A percentile compares a stretch with the other conserved stretches of the same genome.
phyloP scores from a whole-genome alignment of 2,113 vertebrate genomes.

The Desmodus rotundus region DNA sequence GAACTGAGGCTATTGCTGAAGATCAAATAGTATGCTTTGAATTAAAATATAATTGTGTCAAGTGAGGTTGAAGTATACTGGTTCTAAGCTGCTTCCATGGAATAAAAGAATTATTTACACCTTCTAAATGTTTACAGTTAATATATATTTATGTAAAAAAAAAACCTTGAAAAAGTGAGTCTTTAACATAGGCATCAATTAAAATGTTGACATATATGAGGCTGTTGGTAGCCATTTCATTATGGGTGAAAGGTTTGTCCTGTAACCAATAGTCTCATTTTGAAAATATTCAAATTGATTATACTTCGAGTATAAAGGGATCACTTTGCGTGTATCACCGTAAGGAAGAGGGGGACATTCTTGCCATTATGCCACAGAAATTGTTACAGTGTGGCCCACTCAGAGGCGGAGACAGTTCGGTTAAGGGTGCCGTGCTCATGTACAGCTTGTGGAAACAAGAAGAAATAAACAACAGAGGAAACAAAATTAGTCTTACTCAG shows the following conservation, averaged over 20 bases:
- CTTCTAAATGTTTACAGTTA: not conserved
- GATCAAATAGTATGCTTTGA: not conserved
- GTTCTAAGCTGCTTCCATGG: not conserved
- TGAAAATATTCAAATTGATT: not conserved
- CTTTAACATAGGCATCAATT: not conserved
- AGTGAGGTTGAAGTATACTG: not conserved
- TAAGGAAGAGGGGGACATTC: not conserved
- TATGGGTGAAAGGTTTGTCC: not conserved
- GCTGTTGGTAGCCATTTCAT: not conserved
- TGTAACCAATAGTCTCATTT: not conserved
- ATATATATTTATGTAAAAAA: not conserved
- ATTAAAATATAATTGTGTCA: not conserved
- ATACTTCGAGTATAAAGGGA: not conserved
- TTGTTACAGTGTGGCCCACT: not conserved
- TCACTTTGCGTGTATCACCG: not conserved
- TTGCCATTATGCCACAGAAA: not conserved
- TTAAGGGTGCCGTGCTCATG: not conserved
- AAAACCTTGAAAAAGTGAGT: not conserved
- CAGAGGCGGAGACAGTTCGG: not conserved
- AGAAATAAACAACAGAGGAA: not conserved
- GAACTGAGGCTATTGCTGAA: not conserved
- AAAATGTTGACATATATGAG: not conserved
- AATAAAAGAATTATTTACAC: not conserved
- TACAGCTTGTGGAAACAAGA: not conserved
- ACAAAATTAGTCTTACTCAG: not conserved